phyloP scores from a whole-genome alignment of 2,797 vertebrate genomes.

The Anas bahamensis region DNA sequence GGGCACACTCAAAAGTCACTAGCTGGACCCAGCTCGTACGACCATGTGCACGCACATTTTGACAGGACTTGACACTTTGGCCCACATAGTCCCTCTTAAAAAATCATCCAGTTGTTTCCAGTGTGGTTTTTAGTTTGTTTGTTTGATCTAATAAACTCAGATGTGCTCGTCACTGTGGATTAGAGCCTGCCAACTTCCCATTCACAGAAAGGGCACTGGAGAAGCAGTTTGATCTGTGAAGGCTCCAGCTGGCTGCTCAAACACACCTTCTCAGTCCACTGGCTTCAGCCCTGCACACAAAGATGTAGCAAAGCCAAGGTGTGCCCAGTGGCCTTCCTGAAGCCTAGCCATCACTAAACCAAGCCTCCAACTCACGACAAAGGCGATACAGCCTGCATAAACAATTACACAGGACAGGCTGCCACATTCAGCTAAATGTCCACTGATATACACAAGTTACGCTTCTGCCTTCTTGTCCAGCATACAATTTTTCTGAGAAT shows the following conservation, averaged over 20 bases:
- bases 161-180: not conserved
- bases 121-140: not conserved
- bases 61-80: not conserved
- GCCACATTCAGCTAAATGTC: rapidly evolving
- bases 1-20: not conserved
- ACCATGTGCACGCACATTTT: not conserved
- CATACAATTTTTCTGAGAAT: not conserved
- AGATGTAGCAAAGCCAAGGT: not conserved
- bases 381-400: not conserved
- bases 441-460: not conserved
- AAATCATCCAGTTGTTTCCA: not conserved
- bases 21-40: not conserved
- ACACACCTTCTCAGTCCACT: not conserved
- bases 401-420: rapidly evolving
- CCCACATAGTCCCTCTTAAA: not conserved
- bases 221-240: not conserved
- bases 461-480: not conserved
- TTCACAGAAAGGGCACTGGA: not conserved
- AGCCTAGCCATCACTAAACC: not conserved
- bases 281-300: not conserved
- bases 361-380: not conserved
- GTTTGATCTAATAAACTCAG: not conserved
- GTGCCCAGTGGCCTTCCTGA: rapidly evolving
- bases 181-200: not conserved
- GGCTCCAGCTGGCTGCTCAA: not conserved